Percentiles rank a stretch among this genome's conserved stretches.
phyloP scores from a whole-genome alignment of 2,888 invertebrate species.

The Empis livida region DNA sequence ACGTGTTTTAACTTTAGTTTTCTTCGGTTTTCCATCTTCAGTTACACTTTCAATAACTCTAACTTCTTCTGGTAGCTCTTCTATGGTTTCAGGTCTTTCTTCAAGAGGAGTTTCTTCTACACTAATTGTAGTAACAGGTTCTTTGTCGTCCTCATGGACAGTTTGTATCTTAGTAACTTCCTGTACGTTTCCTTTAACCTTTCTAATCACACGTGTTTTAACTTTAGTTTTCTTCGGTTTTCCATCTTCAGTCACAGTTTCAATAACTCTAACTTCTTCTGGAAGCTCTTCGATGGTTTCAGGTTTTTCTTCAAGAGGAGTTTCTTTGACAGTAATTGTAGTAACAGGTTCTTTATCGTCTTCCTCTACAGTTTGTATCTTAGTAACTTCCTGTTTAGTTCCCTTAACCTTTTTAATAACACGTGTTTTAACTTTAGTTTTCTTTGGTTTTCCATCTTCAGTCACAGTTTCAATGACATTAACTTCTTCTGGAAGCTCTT shows the following conservation, averaged over 20 bases:
- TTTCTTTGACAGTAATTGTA: conserved; percentile 20
- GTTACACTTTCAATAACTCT: conserved; percentile 16
- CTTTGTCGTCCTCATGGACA: conserved; percentile 26
- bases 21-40: conserved; percentile 17
- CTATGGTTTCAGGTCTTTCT: conserved; percentile 12
- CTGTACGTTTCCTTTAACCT: conserved; percentile 15
- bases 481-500: conserved; percentile 14
- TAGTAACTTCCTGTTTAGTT: conserved; percentile 23
- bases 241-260: conserved; percentile 20
- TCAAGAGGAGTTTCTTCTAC: conserved; percentile 10
- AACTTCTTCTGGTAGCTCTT: conserved; percentile 12
- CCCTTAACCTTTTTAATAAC: conserved; percentile 24
- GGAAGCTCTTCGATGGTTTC: conserved; percentile 23
- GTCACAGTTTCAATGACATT: conserved; percentile 21
- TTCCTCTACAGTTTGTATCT: conserved; percentile 30
- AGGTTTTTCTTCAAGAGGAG: conserved; percentile 15
- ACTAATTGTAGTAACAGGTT: conserved; percentile 16
- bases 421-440: conserved; percentile 25
- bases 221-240: conserved; percentile 16
- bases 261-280: conserved; percentile 23
- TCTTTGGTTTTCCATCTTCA: conserved; percentile 16
- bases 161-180: conserved; percentile 33
- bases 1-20: conserved; percentile 25
- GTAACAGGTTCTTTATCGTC: conserved; percentile 27
- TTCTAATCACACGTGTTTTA: conserved; percentile 19